phyloP scores from a whole-genome alignment of 1,140 invertebrate genomes.

The Zaprionus camerounensis region DNA sequence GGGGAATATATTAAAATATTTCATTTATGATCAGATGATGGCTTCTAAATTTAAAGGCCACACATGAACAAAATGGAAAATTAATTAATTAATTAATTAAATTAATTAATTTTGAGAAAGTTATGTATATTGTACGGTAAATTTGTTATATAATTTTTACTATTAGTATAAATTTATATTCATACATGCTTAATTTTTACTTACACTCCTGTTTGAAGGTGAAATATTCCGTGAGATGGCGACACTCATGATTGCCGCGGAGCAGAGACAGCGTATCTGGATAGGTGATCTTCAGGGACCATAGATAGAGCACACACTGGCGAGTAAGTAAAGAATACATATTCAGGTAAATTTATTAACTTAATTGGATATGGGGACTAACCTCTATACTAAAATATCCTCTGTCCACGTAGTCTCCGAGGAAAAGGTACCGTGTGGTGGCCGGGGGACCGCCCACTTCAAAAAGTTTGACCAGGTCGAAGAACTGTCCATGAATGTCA shows the following conservation, averaged over 20 bases:
- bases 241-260: slow-evolving; percentile 99
- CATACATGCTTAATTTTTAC: slow-evolving; percentile 61
- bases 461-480: slow-evolving; percentile 99
- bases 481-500: slow-evolving; percentile 99
- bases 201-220: slow-evolving; percentile 99
- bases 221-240: slow-evolving; percentile 99
- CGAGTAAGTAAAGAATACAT: neutral
- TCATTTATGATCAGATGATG: no score
- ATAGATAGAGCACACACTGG: slow-evolving; percentile 99
- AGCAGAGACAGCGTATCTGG: slow-evolving; percentile 98
- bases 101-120: no score
- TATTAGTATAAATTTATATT: no score
- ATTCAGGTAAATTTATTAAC: neutral
- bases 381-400: slow-evolving; percentile 99
- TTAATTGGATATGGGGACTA: slow-evolving; percentile 51
- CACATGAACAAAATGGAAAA: no score
- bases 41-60: no score
- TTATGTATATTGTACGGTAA: no score
- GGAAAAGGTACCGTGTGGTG: slow-evolving; percentile 99
- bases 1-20: no score
- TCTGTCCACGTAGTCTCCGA: slow-evolving; percentile 99
- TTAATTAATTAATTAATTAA: no score
- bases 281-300: slow-evolving; percentile 99
- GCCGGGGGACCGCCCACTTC: slow-evolving; percentile 99
- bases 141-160: no score